A percentile compares a stretch with the other conserved stretches of the same genome.
These are phyloP conservation scores for Xanthia togata DNA, from an alignment of 2,888 invertebrate species.

Conservation along the genomic window DNA sequence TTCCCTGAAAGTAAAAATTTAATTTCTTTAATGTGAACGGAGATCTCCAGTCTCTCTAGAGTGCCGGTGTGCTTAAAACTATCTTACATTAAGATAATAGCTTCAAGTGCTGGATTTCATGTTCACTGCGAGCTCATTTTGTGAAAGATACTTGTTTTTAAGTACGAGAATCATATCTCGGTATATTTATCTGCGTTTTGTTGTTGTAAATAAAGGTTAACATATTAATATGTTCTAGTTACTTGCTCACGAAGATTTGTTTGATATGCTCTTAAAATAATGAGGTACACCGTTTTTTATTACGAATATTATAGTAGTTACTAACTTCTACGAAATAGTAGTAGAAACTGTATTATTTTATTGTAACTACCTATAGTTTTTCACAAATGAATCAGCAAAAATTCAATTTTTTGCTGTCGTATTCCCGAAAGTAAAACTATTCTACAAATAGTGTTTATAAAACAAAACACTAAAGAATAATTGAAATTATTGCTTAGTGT, in stretches of 20 bases:
- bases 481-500: too few relatives aligned
- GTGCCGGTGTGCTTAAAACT: slow-evolving; percentile 44
- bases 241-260: not conserved
- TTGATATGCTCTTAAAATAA: not conserved
- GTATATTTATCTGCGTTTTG: not conserved
- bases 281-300: not conserved
- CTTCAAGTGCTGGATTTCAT: slow-evolving; percentile 54
- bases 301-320: not conserved
- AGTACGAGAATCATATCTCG: not conserved
- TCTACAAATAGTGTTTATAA: not conserved
- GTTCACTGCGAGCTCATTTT: slow-evolving; percentile 39
- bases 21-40: slow-evolving; percentile 52
- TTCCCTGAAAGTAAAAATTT: slow-evolving; percentile 18
- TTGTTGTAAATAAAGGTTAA: not conserved
- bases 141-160: slow-evolving; percentile 25
- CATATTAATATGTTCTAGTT: not conserved
- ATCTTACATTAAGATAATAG: slow-evolving; percentile 59
- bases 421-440: not conserved
- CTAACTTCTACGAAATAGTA: not conserved
- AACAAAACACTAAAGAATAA: not conserved
- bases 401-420: not conserved
- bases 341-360: not conserved
- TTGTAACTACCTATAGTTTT: not conserved
- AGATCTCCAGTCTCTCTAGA: slow-evolving; percentile 33
- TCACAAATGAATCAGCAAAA: not conserved